Evolutionary conservation across 2,113 vertebrate genomes (phyloP).

Genomic region (Synodontis membranacea): DNA sequence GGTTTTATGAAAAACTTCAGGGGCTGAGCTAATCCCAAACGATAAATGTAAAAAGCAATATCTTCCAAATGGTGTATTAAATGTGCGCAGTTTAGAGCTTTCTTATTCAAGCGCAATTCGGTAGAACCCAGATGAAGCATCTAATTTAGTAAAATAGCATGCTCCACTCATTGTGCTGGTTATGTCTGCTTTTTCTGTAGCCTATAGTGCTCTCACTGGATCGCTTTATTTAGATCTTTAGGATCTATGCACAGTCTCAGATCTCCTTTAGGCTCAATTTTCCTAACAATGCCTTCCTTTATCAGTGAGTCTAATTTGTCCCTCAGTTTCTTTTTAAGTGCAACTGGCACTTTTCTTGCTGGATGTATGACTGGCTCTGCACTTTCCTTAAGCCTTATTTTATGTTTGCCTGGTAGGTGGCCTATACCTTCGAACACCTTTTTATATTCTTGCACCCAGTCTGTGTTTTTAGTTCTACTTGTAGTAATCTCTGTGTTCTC

Average conservation of each 20-base stretch:
- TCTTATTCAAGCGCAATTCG: constrained; percentile 29
- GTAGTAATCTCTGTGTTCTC: neutral
- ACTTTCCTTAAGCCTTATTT: too few relatives aligned
- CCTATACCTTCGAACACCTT: too few relatives aligned
- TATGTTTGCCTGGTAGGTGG: too few relatives aligned
- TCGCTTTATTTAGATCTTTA: constrained; percentile 31
- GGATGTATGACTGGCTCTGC: too few relatives aligned
- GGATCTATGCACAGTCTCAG: constrained; percentile 26
- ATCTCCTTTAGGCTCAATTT: constrained; percentile 16
- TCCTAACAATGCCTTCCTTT: neutral
- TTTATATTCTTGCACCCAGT: constrained; percentile 17
- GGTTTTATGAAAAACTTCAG: constrained; percentile 3
- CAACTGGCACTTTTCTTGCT: too few relatives aligned
- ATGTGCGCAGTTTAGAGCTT: constrained; percentile 12
- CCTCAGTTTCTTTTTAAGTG: too few relatives aligned
- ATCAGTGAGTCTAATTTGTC: too few relatives aligned
- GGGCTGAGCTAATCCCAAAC: constrained; percentile 17
- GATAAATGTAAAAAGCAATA: neutral
- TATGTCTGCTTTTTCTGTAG: constrained; percentile 1
- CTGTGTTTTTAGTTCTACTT: neutral
- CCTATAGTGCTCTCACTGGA: constrained; percentile 25
- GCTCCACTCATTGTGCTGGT: constrained; percentile 32
- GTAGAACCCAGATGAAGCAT: constrained; percentile 36
- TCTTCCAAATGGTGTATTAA: constrained; percentile 33
- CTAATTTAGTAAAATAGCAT: constrained; percentile 20